Evolutionary conservation across 2,797 vertebrate genomes (phyloP), one percentile per base, ranked within the genome.

Genomic region (Pantherophis vulpinus): DNA sequence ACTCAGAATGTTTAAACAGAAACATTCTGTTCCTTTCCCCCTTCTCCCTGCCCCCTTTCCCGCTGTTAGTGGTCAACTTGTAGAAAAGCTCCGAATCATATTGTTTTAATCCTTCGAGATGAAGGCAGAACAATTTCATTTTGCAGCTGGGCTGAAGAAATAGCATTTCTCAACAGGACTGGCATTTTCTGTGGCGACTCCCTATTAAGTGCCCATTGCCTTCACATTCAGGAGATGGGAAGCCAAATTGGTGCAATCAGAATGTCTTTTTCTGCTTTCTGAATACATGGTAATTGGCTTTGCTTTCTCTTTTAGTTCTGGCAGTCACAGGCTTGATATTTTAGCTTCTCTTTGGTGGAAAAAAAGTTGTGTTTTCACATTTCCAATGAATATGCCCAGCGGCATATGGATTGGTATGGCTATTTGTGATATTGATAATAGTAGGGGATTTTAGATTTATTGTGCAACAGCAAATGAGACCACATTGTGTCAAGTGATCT

Each of bases 1-100:
- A 92, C 89, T 91, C 13, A 93, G 94, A 95, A 94, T 95, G 91
- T 94, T 90, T 9, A 94, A 94, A 83, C 42, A 83, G 23, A 87
- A 63, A 91, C 55, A 55, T 94, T 59, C 58, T 61, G 83, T 91
- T 96, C 93, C 86, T 95, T 96, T 94, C 92, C 86, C 10, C 10
- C 42, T n/a, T n/a, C 55, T 27, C 9, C 29, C 42, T 25, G 5
- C 37, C 47, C 4, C 25, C 66, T 42, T n/a, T 63, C 93, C 54
- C 56, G 92, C 94, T 94, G 54, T 4, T 92, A 42, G 63, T 54
- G 7, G 83, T 95, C 94, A 94, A 88, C 56, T 47, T 90, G 66
- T 25, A 83, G 56, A 93, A 83, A 91, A 94, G 87, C 83, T 70
- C 66, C 18, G 87, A 89, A 90, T 94, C 83, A 66, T 55, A 51